Conservation (phyloP, 2,113 vertebrate genomes). For the Diglossa brunneiventris region DNA sequence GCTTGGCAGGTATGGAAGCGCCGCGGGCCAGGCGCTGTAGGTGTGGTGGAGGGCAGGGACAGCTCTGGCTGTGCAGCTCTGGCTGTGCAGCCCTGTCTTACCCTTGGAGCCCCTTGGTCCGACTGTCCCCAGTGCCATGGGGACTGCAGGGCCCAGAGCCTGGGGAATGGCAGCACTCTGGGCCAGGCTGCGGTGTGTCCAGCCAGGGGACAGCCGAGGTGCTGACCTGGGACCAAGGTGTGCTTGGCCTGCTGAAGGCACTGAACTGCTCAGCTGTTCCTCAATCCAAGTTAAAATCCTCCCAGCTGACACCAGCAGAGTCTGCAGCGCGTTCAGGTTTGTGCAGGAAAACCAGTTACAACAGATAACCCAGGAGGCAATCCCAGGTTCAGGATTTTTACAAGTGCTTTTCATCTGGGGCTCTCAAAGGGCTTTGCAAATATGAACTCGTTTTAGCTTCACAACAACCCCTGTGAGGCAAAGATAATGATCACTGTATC, state of each 20-base stretch:
- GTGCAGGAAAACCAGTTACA: slow-evolving; percentile 67
- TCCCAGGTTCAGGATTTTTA: slow-evolving; percentile 36
- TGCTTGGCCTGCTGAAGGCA: background rate
- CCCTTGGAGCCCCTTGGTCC: background rate
- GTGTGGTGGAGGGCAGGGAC: slow-evolving; percentile 21
- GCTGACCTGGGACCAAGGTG: background rate
- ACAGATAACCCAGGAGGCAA: slow-evolving; percentile 56
- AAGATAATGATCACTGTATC: slow-evolving; percentile 46
- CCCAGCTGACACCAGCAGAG: background rate
- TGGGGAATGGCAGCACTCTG: fast-evolving
- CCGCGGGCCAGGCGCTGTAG: background rate
- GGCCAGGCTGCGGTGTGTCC: fast-evolving
- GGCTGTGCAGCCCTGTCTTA: background rate
- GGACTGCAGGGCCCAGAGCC: background rate
- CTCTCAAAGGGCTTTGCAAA: slow-evolving; percentile 33
- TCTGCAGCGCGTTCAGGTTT: background rate
- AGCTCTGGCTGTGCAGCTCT: background rate
- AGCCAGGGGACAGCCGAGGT: fast-evolving
- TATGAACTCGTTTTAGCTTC: slow-evolving; percentile 48
- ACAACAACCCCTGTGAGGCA: slow-evolving; percentile 35
- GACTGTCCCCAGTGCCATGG: background rate
- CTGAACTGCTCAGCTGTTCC: background rate
- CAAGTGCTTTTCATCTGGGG: slow-evolving; percentile 52
- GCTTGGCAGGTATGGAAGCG: slow-evolving; percentile 13
- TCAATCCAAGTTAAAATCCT: background rate